Conservation (phyloP, 37 sponge, comb jelly and placozoan genomes). For the Bolinopsis microptera region DNA sequence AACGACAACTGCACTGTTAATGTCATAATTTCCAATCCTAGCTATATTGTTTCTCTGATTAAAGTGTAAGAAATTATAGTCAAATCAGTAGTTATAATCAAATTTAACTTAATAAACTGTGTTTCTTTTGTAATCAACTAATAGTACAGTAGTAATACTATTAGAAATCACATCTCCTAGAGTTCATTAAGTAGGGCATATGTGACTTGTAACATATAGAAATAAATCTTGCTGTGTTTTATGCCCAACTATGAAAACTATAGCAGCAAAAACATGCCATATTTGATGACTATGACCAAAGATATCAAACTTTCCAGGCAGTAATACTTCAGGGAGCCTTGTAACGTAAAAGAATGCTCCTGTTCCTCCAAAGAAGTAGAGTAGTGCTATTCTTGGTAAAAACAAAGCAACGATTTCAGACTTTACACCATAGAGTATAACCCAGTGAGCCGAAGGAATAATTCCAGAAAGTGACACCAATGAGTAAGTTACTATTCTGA, state of each 20-base stretch:
- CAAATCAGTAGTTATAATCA: no score
- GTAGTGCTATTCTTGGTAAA: background rate
- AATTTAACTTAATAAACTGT: no score
- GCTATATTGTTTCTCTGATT: no score
- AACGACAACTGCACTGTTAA: no score
- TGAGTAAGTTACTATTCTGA: slow-evolving; percentile 25
- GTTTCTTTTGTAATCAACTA: no score
- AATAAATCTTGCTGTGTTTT: slow-evolving; percentile 22
- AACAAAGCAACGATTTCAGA: background rate
- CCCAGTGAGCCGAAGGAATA: slow-evolving; percentile 32
- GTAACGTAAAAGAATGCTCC: slow-evolving; percentile 75
- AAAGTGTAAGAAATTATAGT: no score
- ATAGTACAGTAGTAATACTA: no score
- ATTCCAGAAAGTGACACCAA: slow-evolving; percentile 5
- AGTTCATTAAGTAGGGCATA: background rate
- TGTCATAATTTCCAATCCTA: no score
- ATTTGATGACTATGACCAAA: slow-evolving; percentile 84
- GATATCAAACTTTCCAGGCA: slow-evolving; percentile 81
- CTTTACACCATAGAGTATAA: background rate
- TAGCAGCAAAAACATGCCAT: slow-evolving; percentile 73
- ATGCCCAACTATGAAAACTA: slow-evolving; percentile 48
- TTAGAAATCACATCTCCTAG: no score
- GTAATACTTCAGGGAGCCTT: slow-evolving; percentile 83
- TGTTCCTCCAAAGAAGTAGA: background rate
- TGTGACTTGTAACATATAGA: background rate